Conservation (phyloP, 2,797 vertebrate species). For the Lindbergichthys nudifrons region DNA sequence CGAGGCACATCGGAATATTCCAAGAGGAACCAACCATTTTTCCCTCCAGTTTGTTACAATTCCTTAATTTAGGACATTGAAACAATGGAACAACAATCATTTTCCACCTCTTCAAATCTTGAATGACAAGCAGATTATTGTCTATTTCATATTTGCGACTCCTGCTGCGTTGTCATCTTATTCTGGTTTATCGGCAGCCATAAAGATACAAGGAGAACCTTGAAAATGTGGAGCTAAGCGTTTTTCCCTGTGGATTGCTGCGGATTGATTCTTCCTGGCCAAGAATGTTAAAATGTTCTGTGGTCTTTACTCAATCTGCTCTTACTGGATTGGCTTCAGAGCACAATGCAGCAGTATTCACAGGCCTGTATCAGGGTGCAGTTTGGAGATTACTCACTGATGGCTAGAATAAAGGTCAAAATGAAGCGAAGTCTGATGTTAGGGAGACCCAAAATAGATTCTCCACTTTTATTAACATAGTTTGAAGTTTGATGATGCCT, state of each 20-base stretch:
- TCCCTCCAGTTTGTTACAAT: constrained; percentile 17
- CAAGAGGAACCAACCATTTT: constrained; percentile 22
- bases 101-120: constrained; percentile 36
- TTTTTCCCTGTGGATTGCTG: constrained; percentile 69
- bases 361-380: constrained; percentile 55
- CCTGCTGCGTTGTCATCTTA: constrained; percentile 53
- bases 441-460: constrained; percentile 71
- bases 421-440: constrained; percentile 63
- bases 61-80: constrained; percentile 35
- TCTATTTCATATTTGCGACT: constrained; percentile 37
- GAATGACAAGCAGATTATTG: constrained; percentile 51
- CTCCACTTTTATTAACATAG: constrained; percentile 70
- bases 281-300: constrained; percentile 77
- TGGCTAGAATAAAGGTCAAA: constrained; percentile 73
- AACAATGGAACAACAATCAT: constrained; percentile 34
- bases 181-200: constrained; percentile 59
- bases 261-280: constrained; percentile 76
- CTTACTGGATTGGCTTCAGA: constrained; percentile 66
- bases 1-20: constrained; percentile 32
- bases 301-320: constrained; percentile 71
- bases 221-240: constrained; percentile 75
- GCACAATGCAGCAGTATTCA: constrained; percentile 68
- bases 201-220: constrained; percentile 61
- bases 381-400: constrained; percentile 71
- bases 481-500: constrained; percentile 73